Evolutionary conservation across 2,888 invertebrate genomes (phyloP), one percentile per base, ranked within the genome.

Genomic region (Macrophya alboannulata): DNA sequence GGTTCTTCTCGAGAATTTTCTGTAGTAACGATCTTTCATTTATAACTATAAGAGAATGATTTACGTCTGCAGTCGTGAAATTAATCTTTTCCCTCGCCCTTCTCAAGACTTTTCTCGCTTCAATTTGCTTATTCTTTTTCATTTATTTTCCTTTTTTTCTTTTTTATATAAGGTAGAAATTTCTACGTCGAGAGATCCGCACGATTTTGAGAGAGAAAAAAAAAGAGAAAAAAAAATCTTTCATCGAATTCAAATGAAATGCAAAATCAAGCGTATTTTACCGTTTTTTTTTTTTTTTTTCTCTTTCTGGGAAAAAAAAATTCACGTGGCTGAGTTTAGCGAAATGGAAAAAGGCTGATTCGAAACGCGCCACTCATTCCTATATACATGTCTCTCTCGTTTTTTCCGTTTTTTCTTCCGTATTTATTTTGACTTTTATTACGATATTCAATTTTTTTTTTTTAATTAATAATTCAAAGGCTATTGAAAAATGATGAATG

Each of bases 191-290:
- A 55, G n/a, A 55, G 5, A 55, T 55, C 6, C 55, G 12, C 55
- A n/a, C 55, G 55, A n/a, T 55, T 55, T 55, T n/a, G 25, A 25
- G 62, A 25, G 62, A 25, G 25, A 25, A 25, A 25, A 25, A 25
- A 10, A 62, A 31, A 31, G 31, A 25, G 1, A 62, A 31, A 31
- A 3, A 25, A 62, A 62, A 62, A 21, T 25, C 12, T 25, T 62
- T 12, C 48, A 62, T 62, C 62, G 62, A 62, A 62, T 62, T 62
- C 62, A 62, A 62, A 62, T 62, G 62, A 62, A 62, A 25, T 62
- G 62, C 12, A 62, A 62, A 62, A 62, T 62, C 62, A 25, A 62
- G 62, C 59, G 59, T 4, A n/a, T 1, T 21, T n/a, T 9, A 62
- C 6, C 9, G 6, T 21, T 62, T 25, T 62, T 25, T 12, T 25